Evolutionary conservation across 2,888 invertebrate genomes (phyloP), one percentile per base, ranked within the genome.

Genomic region (Lasioglossum marginatum): DNA sequence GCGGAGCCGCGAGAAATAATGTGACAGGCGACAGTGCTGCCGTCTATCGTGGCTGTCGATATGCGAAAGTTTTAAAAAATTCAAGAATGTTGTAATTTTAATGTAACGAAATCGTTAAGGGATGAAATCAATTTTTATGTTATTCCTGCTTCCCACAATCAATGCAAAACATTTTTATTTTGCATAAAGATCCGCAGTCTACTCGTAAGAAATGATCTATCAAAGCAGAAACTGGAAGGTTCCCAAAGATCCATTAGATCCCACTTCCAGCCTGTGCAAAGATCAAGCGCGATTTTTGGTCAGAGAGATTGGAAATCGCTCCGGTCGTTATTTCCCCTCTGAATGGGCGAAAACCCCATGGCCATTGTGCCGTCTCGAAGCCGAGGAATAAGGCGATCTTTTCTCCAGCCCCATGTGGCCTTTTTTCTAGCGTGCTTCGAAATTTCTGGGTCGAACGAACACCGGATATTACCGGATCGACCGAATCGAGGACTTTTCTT

Each of bases 241-340:
- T 91, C 82, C 80, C 70, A n/a, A 68, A 68, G 27, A 76, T 83
- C 83, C 77, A 86, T 79, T 72, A 75, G 76, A 79, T 72, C 76
- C 77, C 89, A 80, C 80, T 82, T 85, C 74, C 27, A 82, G 77
- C 75, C 43, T 66, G 75, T 68, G 12, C n/a, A 31, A 63, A 88
- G 90, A 91, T 91, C 90, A 91, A 85, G 74, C 81, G 82, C 85
- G 90, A 91, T 90, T 90, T 91, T 91, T 87, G 88, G 79, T 52
- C 81, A 78, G 81, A 83, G 86, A 91, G 90, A 91, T 91, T 82
- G 88, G 86, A 88, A 87, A 91, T 91, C 90, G 83, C 86, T 27
- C 72, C 72, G 76, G 37, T 81, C 84, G 87, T 89, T 90, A 91
- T 91, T 90, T 83, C 86, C 68, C 73, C 74, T 40, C 73, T 82